Base-by-base conservation (phyloP, 2,888 invertebrate genomes). In the Lasioglossum figueresi region DNA sequence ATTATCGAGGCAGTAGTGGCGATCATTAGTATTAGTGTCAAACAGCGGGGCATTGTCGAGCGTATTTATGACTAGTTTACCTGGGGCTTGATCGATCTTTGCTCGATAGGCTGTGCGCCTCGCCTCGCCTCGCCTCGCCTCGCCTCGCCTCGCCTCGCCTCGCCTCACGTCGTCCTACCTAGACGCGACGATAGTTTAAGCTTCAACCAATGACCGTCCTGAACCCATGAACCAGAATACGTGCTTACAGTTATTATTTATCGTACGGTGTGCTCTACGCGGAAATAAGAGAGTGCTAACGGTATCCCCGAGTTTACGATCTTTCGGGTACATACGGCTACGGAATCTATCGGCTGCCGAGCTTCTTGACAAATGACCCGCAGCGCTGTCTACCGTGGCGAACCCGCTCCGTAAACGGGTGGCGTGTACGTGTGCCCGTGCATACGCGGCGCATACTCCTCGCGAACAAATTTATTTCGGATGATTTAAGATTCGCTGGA, bases 21-120 rank as follows among this genome's bases (percentile, higher is more conserved):
- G 79, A 93, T 94, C 94, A 94, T 95, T 95, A 95, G 94, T 90
- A 92, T 91, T 91, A 91, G 91, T 92, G 94, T 93, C 92, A 93
- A 93, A 93, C 92, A 92, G 87, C 85, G 82, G 70, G 77, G 82
- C 88, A 91, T 91, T 92, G 93, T 91, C 89, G 86, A 80, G 80
- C 59, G 90, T 91, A 93, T 93, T 93, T 93, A 93, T 90, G 91
- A 88, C 80, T 73, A 71, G 66, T 90, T 89, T 93, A 91, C 92
- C 92, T 91, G 92, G 85, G 72, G 74, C 83, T 45, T 40, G 82
- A 4, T 37, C 52, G 48, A 63, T 63, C 45, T 63, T 48, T 31
- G 37, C 43, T n/a, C 52, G 31, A 2, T 23, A 45, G 45, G 45
- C 45, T 16, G 45, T 43, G 43, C 4, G 14, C 43, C 43, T 12